phyloP scores from a whole-genome alignment of 1,140 invertebrate species.

The Phymorhynchus buccinoides region DNA sequence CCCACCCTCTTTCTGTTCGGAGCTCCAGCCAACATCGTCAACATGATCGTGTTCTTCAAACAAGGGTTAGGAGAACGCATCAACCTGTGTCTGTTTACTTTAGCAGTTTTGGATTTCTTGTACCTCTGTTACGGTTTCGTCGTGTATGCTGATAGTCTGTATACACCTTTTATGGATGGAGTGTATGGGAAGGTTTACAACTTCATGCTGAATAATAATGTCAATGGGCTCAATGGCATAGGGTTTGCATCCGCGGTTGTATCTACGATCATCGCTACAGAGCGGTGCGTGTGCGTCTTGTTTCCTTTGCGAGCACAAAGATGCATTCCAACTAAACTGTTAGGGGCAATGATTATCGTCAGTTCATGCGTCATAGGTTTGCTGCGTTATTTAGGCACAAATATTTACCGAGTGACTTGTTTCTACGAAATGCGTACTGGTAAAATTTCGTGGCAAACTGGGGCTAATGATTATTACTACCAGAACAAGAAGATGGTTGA shows the following conservation, averaged over 20 bases:
- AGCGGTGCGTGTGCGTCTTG: constrained; percentile 19
- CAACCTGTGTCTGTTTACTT: neutral
- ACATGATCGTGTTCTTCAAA: constrained; percentile 4
- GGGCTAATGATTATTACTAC: neutral
- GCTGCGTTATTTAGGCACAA: neutral
- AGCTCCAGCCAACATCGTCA: neutral
- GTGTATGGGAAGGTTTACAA: neutral
- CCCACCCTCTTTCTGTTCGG: neutral
- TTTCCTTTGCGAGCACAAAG: neutral
- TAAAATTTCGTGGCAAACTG: neutral
- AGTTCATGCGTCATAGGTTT: neutral
- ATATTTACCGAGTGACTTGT: neutral
- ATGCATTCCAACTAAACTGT: neutral
- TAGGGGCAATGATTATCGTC: neutral
- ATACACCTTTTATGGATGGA: neutral
- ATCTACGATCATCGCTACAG: neutral
- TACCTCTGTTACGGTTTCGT: neutral
- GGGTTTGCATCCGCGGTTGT: neutral
- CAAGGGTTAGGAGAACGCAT: neutral
- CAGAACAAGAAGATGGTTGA: neutral
- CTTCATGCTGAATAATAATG: neutral
- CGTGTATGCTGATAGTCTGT: neutral
- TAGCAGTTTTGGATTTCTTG: neutral
- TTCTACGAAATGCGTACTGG: neutral
- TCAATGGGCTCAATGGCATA: neutral